Evolutionary conservation across 2,888 invertebrate species (phyloP).

Genomic region (Dryomyza anilis): DNA sequence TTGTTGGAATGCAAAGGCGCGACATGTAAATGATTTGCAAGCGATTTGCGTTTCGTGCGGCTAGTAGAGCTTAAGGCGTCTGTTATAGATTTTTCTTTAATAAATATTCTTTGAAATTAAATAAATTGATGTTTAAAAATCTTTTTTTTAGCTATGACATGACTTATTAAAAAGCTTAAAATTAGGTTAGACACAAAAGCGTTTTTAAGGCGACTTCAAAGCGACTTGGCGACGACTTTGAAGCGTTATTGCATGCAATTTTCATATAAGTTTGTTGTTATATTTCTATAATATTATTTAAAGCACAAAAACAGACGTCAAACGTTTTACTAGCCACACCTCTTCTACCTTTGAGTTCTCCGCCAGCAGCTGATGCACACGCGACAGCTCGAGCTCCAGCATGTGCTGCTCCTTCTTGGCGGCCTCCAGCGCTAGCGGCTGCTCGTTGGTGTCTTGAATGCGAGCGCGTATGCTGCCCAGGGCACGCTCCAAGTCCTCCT

Average conservation of each 20-base stretch:
- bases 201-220: not conserved
- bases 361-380: slow-evolving; percentile 84
- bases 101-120: no score
- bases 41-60: no score
- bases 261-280: no score
- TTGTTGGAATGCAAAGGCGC: not conserved
- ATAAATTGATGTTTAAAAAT: no score
- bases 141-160: no score
- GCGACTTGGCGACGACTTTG: no score
- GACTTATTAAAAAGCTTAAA: not conserved
- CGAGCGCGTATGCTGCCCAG: slow-evolving; percentile 69
- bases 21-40: no score
- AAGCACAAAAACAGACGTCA: slow-evolving; percentile 50
- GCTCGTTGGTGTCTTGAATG: slow-evolving; percentile 69
- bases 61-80: no score
- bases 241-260: no score
- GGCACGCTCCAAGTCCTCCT: slow-evolving; percentile 74
- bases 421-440: slow-evolving; percentile 69
- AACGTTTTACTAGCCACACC: slow-evolving; percentile 60
- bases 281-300: slow-evolving; percentile 1
- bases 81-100: no score
- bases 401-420: slow-evolving; percentile 73
- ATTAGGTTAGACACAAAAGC: not conserved
- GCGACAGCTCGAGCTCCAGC: slow-evolving; percentile 78
- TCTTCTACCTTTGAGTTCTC: slow-evolving; percentile 88